These are phyloP conservation scores for Lithophane leautieri DNA, from an alignment of 2,888 invertebrate genomes.

Conservation along the genomic window DNA sequence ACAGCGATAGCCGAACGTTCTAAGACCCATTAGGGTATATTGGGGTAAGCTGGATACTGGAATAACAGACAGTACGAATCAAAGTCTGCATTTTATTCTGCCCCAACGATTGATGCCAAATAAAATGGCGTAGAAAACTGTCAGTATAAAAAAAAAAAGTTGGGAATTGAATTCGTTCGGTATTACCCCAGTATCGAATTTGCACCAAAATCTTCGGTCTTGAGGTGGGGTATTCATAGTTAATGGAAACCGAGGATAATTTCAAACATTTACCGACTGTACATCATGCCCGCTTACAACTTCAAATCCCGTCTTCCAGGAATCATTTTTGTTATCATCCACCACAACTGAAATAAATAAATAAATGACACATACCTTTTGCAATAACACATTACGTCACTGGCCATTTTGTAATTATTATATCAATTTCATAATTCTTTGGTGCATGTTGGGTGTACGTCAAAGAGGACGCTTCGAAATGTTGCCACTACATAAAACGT, in stretches of 20 bases:
- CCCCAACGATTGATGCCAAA: not conserved
- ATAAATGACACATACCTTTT: too few species aligned
- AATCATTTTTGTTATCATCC: not conserved
- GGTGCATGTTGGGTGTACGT: too few species aligned
- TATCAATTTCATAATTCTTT: too few species aligned
- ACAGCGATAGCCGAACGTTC: not conserved
- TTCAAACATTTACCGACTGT: not conserved
- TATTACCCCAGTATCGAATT: not conserved
- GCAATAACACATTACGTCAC: too few species aligned
- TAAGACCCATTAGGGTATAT: not conserved
- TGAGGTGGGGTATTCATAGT: not conserved
- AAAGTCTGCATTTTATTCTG: not conserved
- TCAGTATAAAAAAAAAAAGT: not conserved
- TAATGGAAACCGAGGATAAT: not conserved
- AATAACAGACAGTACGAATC: not conserved
- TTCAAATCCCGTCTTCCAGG: not conserved
- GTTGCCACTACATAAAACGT: too few species aligned
- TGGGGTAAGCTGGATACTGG: not conserved
- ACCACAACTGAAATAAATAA: too few species aligned
- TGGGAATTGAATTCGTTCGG: not conserved
- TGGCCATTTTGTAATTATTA: too few species aligned
- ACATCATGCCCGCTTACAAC: not conserved
- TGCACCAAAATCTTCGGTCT: not conserved
- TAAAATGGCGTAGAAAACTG: not conserved
- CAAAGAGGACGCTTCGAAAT: too few species aligned